Conservation (phyloP, 1,140 invertebrate species). For the Littorina saxatilis region DNA sequence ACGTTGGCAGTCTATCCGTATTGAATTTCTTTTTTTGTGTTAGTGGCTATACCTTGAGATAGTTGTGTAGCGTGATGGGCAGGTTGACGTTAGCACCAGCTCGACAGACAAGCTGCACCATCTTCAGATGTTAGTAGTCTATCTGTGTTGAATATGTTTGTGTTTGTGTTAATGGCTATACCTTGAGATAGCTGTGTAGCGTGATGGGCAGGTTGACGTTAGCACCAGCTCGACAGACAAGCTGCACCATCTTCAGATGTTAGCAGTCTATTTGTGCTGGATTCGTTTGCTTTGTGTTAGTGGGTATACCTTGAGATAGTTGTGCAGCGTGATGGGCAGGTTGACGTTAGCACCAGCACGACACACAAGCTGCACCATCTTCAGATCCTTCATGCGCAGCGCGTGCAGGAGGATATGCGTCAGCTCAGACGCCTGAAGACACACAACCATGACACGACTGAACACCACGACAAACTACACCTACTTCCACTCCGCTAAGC, state of each 20-base stretch:
- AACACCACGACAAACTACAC: neutral
- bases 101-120: slow-evolving; percentile 64
- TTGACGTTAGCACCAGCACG: slow-evolving; percentile 69
- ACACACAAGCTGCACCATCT: slow-evolving; percentile 64
- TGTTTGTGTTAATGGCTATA: too few species aligned
- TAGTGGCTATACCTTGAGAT: slow-evolving; percentile 67
- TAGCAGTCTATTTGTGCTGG: too few species aligned
- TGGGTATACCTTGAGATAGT: slow-evolving; percentile 67
- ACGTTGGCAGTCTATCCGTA: too few species aligned
- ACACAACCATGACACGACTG: neutral
- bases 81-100: slow-evolving; percentile 68
- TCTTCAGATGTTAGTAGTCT: too few species aligned
- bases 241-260: slow-evolving; percentile 51
- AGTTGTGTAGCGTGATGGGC: slow-evolving; percentile 60
- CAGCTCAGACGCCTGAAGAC: slow-evolving; percentile 54
- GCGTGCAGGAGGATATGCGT: slow-evolving; percentile 68
- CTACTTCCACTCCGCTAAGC: too few species aligned
- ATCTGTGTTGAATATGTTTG: too few species aligned
- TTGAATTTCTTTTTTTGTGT: too few species aligned
- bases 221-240: slow-evolving; percentile 67
- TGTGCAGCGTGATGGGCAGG: slow-evolving; percentile 56
- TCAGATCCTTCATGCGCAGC: slow-evolving; percentile 56
- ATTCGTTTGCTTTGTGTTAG: too few species aligned
- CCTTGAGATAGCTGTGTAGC: slow-evolving; percentile 65
- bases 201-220: slow-evolving; percentile 64